Conservation (phyloP, 1,140 invertebrate species). For the Colletes gigas region DNA sequence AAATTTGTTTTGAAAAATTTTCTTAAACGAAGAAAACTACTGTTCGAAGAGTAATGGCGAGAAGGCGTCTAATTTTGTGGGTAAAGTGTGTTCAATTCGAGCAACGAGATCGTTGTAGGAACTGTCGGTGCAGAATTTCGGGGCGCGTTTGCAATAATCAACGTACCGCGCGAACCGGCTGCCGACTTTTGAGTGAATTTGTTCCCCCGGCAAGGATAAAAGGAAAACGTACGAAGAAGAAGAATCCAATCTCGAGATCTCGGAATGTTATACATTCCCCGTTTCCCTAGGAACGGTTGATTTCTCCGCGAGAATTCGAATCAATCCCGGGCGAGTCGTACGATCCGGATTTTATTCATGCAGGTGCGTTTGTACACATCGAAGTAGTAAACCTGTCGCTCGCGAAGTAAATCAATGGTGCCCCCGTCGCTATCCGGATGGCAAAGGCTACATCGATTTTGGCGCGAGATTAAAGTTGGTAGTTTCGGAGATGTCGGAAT, state of each 20-base stretch:
- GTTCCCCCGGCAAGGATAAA: slow-evolving; percentile 17
- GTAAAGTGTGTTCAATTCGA: no score
- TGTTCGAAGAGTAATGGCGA: no score
- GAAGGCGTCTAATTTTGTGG: no score
- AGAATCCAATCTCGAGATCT: slow-evolving; percentile 51
- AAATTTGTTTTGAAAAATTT: no score
- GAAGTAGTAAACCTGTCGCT: slow-evolving; percentile 66
- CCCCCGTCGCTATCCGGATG: slow-evolving; percentile 36
- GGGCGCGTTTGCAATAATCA: slow-evolving; percentile 26
- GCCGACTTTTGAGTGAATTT: slow-evolving; percentile 47
- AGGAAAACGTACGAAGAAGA: slow-evolving; percentile 41
- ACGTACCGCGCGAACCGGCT: slow-evolving; percentile 22
- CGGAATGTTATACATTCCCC: slow-evolving; percentile 55
- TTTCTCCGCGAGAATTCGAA: slow-evolving; percentile 57
- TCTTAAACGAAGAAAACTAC: no score
- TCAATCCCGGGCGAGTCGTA: slow-evolving; percentile 55
- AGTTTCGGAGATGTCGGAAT: slow-evolving; percentile 54
- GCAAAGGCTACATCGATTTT: slow-evolving; percentile 63
- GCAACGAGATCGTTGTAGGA: background rate
- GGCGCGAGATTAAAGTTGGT: slow-evolving; percentile 64
- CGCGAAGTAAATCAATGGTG: slow-evolving; percentile 61
- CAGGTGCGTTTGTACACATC: slow-evolving; percentile 62
- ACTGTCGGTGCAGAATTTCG: slow-evolving; percentile 3
- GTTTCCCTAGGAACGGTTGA: slow-evolving; percentile 42
- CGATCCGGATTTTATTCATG: slow-evolving; percentile 65